Percentiles rank a stretch among this genome's conserved stretches.
Conservation (phyloP, 2,113 vertebrate species). For the Thermophis baileyi region DNA sequence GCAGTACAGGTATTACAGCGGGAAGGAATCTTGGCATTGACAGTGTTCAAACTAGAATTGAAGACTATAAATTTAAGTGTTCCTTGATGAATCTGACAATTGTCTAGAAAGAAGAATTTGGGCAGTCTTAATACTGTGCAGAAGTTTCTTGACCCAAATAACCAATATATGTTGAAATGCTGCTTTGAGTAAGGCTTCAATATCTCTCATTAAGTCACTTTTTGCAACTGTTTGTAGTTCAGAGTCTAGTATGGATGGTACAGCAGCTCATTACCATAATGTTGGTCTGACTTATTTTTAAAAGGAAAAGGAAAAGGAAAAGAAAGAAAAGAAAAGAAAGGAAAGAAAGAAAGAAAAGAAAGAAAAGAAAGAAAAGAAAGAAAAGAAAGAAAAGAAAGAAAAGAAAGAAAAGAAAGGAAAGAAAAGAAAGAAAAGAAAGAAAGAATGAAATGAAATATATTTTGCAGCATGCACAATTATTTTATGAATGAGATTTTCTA, state of each 20-base stretch:
- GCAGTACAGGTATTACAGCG: background rate
- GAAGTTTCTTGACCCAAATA: background rate
- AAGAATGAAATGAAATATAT: background rate
- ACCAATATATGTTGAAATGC: background rate
- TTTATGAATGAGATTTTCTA: background rate
- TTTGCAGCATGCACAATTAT: constrained; percentile 2
- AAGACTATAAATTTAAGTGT: background rate
- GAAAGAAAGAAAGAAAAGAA: background rate
- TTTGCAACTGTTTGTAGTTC: constrained; percentile 17
- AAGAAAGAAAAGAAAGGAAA: no score
- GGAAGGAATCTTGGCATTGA: background rate
- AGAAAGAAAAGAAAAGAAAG: background rate
- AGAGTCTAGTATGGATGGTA: constrained; percentile 14
- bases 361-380: no score
- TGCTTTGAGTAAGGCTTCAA: background rate
- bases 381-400: background rate
- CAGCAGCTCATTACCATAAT: background rate
- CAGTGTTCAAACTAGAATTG: background rate
- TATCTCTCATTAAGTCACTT: constrained; percentile 5
- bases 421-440: background rate
- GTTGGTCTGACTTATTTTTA: background rate
- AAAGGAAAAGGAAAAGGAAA: background rate
- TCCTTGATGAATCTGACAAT: background rate
- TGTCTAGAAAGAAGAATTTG: background rate
- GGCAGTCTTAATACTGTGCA: background rate